Evolutionary conservation across 2,113 vertebrate genomes (phyloP).

Genomic region (Microtus oregoni): DNA sequence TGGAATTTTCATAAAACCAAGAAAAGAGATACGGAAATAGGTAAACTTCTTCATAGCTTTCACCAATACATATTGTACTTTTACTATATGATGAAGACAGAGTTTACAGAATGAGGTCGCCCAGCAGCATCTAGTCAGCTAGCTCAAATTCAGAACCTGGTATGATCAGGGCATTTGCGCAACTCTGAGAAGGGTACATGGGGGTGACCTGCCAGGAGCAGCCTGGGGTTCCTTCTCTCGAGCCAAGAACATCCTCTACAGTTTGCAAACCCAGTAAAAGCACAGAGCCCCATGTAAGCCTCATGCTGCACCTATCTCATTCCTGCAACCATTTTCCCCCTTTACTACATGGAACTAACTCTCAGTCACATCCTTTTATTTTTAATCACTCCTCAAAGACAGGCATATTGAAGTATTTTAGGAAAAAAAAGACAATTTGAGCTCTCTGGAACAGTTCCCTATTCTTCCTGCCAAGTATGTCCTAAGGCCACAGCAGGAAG

Average conservation of each 20-base stretch:
- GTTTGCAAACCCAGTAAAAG: constrained; percentile 29
- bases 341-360: constrained; percentile 43
- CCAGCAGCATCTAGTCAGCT: background rate
- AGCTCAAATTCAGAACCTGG: background rate
- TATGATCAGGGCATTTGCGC: background rate
- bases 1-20: constrained; percentile 26
- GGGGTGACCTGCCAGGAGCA: background rate
- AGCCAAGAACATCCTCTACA: background rate
- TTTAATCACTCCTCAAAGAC: constrained; percentile 60
- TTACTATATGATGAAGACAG: background rate
- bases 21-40: background rate
- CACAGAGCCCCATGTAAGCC: background rate
- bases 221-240: background rate
- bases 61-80: background rate
- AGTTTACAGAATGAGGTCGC: background rate
- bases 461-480: constrained; percentile 68
- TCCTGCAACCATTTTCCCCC: background rate
- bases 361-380: constrained; percentile 63
- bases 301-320: background rate
- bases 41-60: background rate
- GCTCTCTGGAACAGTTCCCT: constrained; percentile 58
- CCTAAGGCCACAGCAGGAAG: constrained; percentile 72
- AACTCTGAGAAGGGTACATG: background rate
- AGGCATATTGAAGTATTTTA: constrained; percentile 63
- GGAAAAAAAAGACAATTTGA: constrained; percentile 48